Percentiles rank a stretch among this genome's conserved stretches.
phyloP scores from a whole-genome alignment of 1,140 invertebrate genomes.

The Atta cephalotes region DNA sequence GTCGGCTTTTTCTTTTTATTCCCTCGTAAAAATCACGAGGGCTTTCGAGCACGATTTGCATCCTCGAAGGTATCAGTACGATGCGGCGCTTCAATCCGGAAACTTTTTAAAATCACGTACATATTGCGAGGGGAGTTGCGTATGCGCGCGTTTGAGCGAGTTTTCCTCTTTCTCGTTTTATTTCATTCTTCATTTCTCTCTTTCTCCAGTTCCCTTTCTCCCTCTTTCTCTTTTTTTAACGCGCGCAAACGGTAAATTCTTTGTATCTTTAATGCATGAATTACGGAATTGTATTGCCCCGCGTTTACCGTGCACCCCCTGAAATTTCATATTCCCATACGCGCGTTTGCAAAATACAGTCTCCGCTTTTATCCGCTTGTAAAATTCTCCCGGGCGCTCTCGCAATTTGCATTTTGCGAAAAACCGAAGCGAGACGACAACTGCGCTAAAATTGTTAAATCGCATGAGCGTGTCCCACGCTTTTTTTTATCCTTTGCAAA shows the following conservation, averaged over 20 bases:
- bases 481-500: constrained; percentile 40
- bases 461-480: constrained; percentile 53
- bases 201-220: not conserved
- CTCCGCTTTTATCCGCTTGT: constrained; percentile 64
- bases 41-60: constrained; percentile 72
- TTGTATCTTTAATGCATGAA: constrained; percentile 65
- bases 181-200: constrained; percentile 16
- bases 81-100: constrained; percentile 54
- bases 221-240: constrained; percentile 26
- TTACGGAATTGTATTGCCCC: constrained; percentile 62
- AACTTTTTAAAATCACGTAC: constrained; percentile 65
- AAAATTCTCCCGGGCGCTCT: constrained; percentile 63
- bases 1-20: constrained; percentile 63
- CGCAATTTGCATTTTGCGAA: constrained; percentile 63
- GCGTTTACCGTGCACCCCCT: constrained; percentile 59
- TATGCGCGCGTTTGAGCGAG: constrained; percentile 60
- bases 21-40: constrained; percentile 69
- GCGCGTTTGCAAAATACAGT: constrained; percentile 64
- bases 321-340: constrained; percentile 64
- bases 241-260: constrained; percentile 60
- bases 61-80: constrained; percentile 61
- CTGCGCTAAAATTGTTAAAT: constrained; percentile 65
- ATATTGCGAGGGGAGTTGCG: constrained; percentile 60
- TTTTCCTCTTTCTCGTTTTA: constrained; percentile 47
- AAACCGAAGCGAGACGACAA: constrained; percentile 63